A percentile compares a stretch with the other conserved stretches of the same genome.
Evolutionary conservation across 2,797 vertebrate genomes (phyloP).

Genomic region (Prionace glauca): DNA sequence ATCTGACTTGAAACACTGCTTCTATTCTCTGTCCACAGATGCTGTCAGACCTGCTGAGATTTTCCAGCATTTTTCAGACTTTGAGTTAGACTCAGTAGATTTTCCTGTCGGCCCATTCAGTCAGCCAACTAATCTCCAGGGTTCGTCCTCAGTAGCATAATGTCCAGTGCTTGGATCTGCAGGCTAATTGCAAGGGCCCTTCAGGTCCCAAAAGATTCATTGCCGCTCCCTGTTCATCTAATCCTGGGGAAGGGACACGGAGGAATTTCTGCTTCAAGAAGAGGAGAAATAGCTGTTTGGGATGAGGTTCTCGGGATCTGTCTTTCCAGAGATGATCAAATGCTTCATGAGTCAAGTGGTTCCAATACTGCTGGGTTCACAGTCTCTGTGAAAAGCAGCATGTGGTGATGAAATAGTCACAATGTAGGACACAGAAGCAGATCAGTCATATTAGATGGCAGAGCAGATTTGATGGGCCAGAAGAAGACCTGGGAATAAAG

Average conservation of each 20-base stretch:
- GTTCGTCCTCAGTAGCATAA: no score
- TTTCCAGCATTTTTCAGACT: not conserved
- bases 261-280: not conserved
- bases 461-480: no score
- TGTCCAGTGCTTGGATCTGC: not conserved
- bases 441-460: no score
- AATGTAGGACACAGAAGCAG: no score
- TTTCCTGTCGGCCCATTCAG: not conserved
- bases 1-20: no score
- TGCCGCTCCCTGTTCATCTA: not conserved
- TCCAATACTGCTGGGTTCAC: not conserved
- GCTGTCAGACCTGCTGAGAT: no score
- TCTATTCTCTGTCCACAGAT: no score
- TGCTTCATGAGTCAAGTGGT: not conserved
- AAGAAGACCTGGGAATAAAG: no score
- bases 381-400: no score
- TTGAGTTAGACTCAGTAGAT: not conserved
- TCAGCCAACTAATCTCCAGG: not conserved
- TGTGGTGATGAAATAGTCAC: no score
- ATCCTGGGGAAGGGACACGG: not conserved
- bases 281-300: not conserved
- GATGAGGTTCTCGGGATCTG: not conserved
- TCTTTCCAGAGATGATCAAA: not conserved
- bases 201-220: not conserved
- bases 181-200: not conserved